These are phyloP conservation scores for Nematolebias whitei DNA, from an alignment of 2,113 vertebrate species.

Conservation along the genomic window DNA sequence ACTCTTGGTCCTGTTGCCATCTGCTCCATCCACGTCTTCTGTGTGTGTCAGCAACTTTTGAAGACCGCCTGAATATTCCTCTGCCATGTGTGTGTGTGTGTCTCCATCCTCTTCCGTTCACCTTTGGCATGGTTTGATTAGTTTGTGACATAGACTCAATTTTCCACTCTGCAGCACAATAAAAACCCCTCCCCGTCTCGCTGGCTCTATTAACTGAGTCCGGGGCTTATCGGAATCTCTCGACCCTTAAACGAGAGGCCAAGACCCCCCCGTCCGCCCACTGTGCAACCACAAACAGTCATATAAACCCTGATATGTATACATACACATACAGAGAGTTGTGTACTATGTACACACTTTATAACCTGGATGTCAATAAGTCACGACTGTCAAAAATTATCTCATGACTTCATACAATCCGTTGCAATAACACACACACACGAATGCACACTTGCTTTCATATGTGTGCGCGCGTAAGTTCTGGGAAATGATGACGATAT, in stretches of 20 bases:
- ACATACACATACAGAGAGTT: neutral
- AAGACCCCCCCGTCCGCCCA: slow-evolving; percentile 28
- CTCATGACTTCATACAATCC: slow-evolving; percentile 20
- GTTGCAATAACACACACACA: slow-evolving; percentile 16
- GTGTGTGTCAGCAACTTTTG: slow-evolving; percentile 56
- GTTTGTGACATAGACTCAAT: slow-evolving; percentile 78
- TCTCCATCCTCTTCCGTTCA: slow-evolving; percentile 47
- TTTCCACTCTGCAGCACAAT: slow-evolving; percentile 77
- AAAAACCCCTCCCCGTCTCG: slow-evolving; percentile 52
- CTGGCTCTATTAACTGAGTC: slow-evolving; percentile 57
- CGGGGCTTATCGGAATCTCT: slow-evolving; percentile 60
- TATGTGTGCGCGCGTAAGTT: slow-evolving; percentile 1
- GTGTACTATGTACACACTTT: neutral
- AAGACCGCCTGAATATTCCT: slow-evolving; percentile 50
- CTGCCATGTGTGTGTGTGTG: slow-evolving; percentile 23
- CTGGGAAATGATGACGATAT: slow-evolving; percentile 54
- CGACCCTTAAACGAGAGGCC: slow-evolving; percentile 66
- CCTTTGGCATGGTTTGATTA: slow-evolving; percentile 73
- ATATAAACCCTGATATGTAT: slow-evolving; percentile 38
- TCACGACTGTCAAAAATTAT: slow-evolving; percentile 23
- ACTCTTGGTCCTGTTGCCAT: slow-evolving; percentile 56
- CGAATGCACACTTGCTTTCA: neutral
- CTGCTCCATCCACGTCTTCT: slow-evolving; percentile 53
- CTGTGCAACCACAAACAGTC: slow-evolving; percentile 9
- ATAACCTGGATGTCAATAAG: slow-evolving; percentile 8